Evolutionary conservation across 2,113 vertebrate species (phyloP), one percentile per base, ranked within the genome.

Genomic region (Cisticola juncidis): DNA sequence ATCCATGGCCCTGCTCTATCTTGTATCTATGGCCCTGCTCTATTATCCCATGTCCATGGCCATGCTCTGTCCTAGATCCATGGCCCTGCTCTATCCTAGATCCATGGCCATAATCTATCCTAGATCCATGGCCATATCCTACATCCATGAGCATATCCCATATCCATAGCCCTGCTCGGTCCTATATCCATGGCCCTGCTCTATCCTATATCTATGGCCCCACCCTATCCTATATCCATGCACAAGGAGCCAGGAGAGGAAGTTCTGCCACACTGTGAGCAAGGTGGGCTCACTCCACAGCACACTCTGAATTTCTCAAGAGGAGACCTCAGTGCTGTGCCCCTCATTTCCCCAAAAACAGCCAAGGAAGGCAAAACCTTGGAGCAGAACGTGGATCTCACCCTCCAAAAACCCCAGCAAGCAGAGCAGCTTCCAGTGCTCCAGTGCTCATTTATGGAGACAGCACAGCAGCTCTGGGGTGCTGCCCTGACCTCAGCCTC

Each of bases 321-420:
- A 44, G 16, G 10, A 51, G 8, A 38, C 6, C 26, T 57, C 71
- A 10, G 6, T 9, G 53, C 40, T 26, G 21, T 48, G 26, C 11
- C 47, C 47, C 44, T 48, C 42, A 8, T 28, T 53, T 11, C 35
- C 38, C 28, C 64, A 44, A 61, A 76, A 40, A 11, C 28, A 64
- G 54, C 24, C 25, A 26, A 48, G 44, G 29, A 12, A 82, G 26
- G 53, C 40, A 71, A 64, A 16, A 64, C 4, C 10, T 35, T 7
- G 0, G 28, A 84, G 57, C 42, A 60, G 33, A 82, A 58, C 0
- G 0, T 2, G 2, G n/a, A 11, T 9, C 15, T 9, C 48, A 40
- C 8, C 33, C 65, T 23, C 21, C 24, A 16, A 23, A 60, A 72
- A 31, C 0, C 14, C 29, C 53, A 61, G 8, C 7, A 15, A 35